Conservation (phyloP, 30 jellyfish, hydroid and myxozoan species). For the Catostylus mosaicus region DNA sequence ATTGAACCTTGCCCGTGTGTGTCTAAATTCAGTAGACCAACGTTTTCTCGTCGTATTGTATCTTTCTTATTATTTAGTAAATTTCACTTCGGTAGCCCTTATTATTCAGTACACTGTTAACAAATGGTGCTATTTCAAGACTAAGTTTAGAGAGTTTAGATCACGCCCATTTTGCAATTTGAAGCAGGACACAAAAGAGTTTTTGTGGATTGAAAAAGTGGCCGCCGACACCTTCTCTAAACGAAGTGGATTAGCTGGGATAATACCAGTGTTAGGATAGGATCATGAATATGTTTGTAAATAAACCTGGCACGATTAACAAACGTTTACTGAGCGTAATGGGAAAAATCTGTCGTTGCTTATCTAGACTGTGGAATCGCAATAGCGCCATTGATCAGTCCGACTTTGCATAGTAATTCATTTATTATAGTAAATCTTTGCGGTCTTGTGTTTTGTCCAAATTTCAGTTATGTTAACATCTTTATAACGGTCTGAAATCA, state of each 20-base stretch:
- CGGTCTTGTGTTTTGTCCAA: conserved; percentile 53
- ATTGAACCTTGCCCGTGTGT: background rate
- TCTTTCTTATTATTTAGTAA: background rate
- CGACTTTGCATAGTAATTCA: conserved; percentile 9
- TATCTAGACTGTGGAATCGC: background rate
- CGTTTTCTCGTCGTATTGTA: background rate
- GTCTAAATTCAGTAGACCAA: background rate
- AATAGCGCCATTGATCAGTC: conserved; percentile 18
- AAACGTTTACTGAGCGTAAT: conserved; percentile 2
- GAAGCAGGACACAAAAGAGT: background rate
- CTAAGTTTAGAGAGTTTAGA: background rate
- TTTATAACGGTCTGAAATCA: conserved; percentile 53
- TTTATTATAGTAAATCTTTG: conserved; percentile 45
- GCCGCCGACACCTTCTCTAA: conserved; percentile 36
- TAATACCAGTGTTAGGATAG: conserved; percentile 14
- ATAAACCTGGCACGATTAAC: background rate
- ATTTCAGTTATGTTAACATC: conserved; percentile 31
- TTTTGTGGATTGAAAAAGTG: conserved; percentile 6
- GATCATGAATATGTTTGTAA: conserved; percentile 32
- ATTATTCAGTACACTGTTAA: background rate
- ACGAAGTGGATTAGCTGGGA: conserved; percentile 23
- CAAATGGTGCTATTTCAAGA: background rate
- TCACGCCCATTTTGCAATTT: background rate
- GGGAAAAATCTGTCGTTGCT: conserved; percentile 12
- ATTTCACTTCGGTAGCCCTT: background rate